Base-by-base conservation (phyloP, 2,888 invertebrate genomes). In the Yponomeuta sedellus region DNA sequence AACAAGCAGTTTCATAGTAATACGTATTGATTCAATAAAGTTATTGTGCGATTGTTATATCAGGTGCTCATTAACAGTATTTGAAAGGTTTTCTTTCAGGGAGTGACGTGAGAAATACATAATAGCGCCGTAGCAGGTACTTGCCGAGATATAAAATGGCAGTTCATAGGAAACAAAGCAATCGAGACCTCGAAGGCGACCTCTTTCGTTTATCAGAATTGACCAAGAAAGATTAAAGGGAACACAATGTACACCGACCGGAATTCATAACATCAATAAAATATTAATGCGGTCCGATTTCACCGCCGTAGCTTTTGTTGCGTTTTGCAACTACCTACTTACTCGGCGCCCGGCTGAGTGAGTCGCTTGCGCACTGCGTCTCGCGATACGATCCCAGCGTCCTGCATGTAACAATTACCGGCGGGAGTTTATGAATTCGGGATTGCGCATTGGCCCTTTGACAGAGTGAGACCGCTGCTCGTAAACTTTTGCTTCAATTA, bases 401-500 rank as follows among this genome's bases (percentile, higher is more conserved):
- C 44, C 39, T 39, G 34, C 39, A 28, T 61, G 11, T 39, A 62
- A 34, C 22, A n/a, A 62, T 62, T 62, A 39, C 16, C 34, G 10
- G 62, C 11, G 44, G 44, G 16, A 62, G 62, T 65, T 65, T 65
- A 65, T 65, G 59, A 59, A 65, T 65, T 65, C 22, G 65, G 40
- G 20, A 82, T 81, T 83, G 77, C 81, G 80, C 77, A 52, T 74
- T 76, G 74, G 72, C 72, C 77, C 80, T 85, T 81, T 82, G 82
- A 81, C 78, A 81, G 78, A 78, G 59, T 80, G 77, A 79, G 75
- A 80, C 84, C 82, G 85, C 79, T 73, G 70, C 72, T 85, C 84
- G 79, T 86, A 86, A 86, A 85, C 79, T 78, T 84, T 83, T 83
- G 81, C 79, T 85, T 87, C 83, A 87, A 88, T 89, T 88, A 88